A percentile compares a stretch with the other conserved stretches of the same genome.
Evolutionary conservation across 30 jellyfish, hydroid and myxozoan genomes (phyloP).

Genomic region (Aurelia aurita complex sp. Pacific): DNA sequence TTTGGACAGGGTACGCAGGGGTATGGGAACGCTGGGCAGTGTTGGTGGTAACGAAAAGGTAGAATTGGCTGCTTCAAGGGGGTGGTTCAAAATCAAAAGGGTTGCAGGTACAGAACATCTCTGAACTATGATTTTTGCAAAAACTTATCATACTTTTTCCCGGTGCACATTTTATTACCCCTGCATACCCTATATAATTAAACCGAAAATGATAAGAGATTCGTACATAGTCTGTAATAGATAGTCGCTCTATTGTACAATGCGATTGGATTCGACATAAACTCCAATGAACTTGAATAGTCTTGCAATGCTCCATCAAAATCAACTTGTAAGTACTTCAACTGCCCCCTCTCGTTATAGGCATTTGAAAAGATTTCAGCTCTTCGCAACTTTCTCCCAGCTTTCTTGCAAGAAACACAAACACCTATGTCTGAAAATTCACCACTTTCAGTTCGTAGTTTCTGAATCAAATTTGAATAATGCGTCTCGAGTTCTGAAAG

Average conservation of each 20-base stretch:
- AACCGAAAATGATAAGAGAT: no score
- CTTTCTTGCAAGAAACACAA: constrained; percentile 1
- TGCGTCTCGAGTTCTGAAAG: not conserved
- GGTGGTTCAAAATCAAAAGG: no score
- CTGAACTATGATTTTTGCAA: no score
- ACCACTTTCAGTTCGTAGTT: not conserved
- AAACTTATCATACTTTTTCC: no score
- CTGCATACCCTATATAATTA: no score
- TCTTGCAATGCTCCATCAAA: constrained; percentile 33
- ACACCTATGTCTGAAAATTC: not conserved
- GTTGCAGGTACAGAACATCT: no score
- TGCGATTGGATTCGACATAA: constrained; percentile 4
- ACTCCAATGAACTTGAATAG: constrained; percentile 10
- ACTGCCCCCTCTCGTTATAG: constrained; percentile 36
- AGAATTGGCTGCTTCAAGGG: no score
- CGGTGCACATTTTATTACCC: no score
- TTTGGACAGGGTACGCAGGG: no score
- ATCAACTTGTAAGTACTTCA: constrained; percentile 3
- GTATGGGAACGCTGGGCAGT: no score
- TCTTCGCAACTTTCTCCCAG: not conserved
- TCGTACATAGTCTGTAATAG: constrained; percentile 20
- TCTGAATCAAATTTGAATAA: not conserved
- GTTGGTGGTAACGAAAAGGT: no score
- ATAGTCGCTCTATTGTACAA: constrained; percentile 34
- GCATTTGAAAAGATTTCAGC: not conserved